Base-by-base conservation (phyloP, 2,888 invertebrate genomes). In the Ormyrus pomaceus region DNA sequence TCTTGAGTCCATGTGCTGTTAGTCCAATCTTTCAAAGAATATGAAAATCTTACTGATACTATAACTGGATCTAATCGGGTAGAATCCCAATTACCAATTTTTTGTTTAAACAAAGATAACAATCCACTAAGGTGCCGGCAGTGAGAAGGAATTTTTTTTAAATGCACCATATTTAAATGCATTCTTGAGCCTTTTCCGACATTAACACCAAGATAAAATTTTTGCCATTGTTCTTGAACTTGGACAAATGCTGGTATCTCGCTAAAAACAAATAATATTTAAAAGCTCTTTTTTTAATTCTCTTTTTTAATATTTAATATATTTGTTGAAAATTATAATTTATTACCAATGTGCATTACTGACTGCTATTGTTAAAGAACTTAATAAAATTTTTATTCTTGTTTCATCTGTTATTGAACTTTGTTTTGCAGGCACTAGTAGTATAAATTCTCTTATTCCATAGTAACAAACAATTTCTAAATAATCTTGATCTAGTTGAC, bases 111-210 rank as follows among this genome's bases (percentile, higher is more conserved):
- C 82, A 99, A 91, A 85, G 95, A 95, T 58, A 98, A 91, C 69
- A 99, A 92, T 4, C 94, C 94, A 81, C 94, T 95, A 0, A 99
- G 93, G 91, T 97, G 96, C 84, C 94, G 95, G 87, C 95, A 97
- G 85, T 96, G 95, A 46, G 94, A 92, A 0, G 97, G 97, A 76
- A 95, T 94, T 84, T 94, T 93, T 87, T 95, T 95, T 81, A 99
- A 92, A 89, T 98, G 96, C 69, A 97, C 95, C 92, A 97, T 96
- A 88, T 98, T 96, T 91, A 96, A 98, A 88, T 95, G 95, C n/a
- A 95, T 94, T 84, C 95, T 93, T 62, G 94, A 92, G 66, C 95
- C 95, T 85, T 94, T 94, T 45, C 95, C 94, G 88, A 97, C 94
- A 86, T 95, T 95, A 8, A 96, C 93, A 7, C 99, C 99, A 71